phyloP scores from a whole-genome alignment of 2,888 invertebrate genomes.

The Hypercompe scribonia region DNA sequence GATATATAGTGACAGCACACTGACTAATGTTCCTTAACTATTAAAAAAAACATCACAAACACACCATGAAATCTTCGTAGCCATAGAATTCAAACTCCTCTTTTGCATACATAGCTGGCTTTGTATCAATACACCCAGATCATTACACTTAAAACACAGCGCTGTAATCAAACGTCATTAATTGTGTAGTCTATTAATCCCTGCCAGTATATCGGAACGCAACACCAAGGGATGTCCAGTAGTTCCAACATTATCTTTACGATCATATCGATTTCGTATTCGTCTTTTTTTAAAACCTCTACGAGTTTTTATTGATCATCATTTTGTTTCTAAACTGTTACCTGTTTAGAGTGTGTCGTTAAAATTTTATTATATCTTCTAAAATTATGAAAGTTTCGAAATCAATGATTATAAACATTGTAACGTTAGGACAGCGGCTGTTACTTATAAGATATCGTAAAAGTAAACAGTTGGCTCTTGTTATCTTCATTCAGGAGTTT shows the following conservation, averaged over 20 bases:
- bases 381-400: slow-evolving; percentile 36
- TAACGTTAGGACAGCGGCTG: slow-evolving; percentile 40
- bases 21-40: slow-evolving; percentile 59
- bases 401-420: slow-evolving; percentile 35
- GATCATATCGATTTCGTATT: slow-evolving; percentile 45
- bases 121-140: slow-evolving; percentile 3
- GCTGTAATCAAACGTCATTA: slow-evolving; percentile 24
- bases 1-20: slow-evolving; percentile 60
- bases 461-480: slow-evolving; percentile 24
- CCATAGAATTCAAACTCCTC: slow-evolving; percentile 24
- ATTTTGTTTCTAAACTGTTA: slow-evolving; percentile 46
- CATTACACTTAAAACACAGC: slow-evolving; percentile 10
- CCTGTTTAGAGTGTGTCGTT: slow-evolving; percentile 49
- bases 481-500: slow-evolving; percentile 25
- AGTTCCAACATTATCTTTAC: slow-evolving; percentile 45
- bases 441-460: slow-evolving; percentile 31
- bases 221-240: slow-evolving; percentile 54
- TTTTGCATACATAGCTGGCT: slow-evolving; percentile 26
- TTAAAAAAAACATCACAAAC: slow-evolving; percentile 41
- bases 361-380: slow-evolving; percentile 41
- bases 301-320: slow-evolving; percentile 48
- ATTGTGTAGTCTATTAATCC: slow-evolving; percentile 14
- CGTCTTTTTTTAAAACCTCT: slow-evolving; percentile 30
- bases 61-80: slow-evolving; percentile 21
- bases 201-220: slow-evolving; percentile 29